A percentile compares a stretch with the other conserved stretches of the same genome.
These are phyloP conservation scores for Toxonevra muliebris DNA, from an alignment of 2,888 invertebrate species.

Conservation along the genomic window DNA sequence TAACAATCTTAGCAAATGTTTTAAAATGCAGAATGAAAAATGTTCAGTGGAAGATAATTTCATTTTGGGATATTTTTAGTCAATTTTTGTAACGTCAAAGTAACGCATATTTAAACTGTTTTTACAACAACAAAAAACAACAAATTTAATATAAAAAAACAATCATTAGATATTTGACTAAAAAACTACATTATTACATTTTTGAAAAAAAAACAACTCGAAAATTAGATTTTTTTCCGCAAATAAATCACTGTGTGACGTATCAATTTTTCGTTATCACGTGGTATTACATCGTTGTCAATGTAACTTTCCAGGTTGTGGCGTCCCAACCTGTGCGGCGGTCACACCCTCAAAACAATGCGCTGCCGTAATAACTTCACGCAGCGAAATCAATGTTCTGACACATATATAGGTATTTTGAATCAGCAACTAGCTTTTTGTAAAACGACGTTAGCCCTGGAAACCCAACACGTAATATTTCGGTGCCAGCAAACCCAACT, in stretches of 20 bases:
- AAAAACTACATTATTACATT: too few species aligned
- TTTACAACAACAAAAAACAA: too few species aligned
- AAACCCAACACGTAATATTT: conserved; percentile 67
- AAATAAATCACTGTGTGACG: conserved; percentile 65
- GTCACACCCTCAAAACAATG: conserved; percentile 58
- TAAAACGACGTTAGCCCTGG: conserved; percentile 76
- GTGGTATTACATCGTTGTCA: conserved; percentile 43
- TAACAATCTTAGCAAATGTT: too few species aligned
- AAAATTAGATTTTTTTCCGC: too few species aligned
- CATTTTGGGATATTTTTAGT: too few species aligned
- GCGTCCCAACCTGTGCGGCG: conserved; percentile 60
- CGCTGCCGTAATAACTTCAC: conserved; percentile 61
- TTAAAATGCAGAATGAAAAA: too few species aligned
- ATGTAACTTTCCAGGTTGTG: conserved; percentile 52
- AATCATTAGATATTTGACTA: too few species aligned
- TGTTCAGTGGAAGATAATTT: too few species aligned
- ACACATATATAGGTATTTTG: conserved; percentile 57
- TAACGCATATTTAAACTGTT: too few species aligned
- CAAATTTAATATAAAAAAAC: too few species aligned
- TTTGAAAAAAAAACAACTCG: too few species aligned
- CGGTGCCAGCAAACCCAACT: conserved; percentile 41
- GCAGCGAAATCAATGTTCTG: conserved; percentile 55
- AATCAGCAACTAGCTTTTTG: conserved; percentile 59
- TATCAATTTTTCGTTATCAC: conserved; percentile 48
- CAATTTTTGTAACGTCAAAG: too few species aligned